Base-by-base conservation (phyloP, 1,140 invertebrate genomes). In the Ladona fulva region DNA sequence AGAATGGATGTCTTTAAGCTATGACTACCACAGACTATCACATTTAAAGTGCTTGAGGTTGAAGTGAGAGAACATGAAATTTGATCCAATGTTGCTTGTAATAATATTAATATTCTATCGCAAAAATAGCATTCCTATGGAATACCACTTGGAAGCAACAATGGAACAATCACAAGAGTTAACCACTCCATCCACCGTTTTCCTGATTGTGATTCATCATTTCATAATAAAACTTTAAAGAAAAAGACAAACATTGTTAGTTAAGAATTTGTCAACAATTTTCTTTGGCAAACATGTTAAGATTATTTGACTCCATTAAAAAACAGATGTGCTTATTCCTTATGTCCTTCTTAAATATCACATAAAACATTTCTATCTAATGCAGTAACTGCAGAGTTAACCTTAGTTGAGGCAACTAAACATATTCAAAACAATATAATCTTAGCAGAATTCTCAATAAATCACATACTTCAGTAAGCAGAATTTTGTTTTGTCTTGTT, bases 251-350 rank as follows among this genome's bases (percentile, higher is more conserved):
- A 66, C 52, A 66, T 66, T 16, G 14, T 66, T 66, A 66, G 52
- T 66, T 66, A 66, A 66, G 52, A 66, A 66, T 66, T 66, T 16
- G n/a, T 66, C 52, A 66, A 66, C 52, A 66, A 66, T 22, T 66
- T 66, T 66, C 52, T 66, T 66, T 66, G 52, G 52, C 52, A 66
- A 66, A 66, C 14, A 6, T 66, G 52, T 6, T 66, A 19, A 66
- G 52, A 66, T 66, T 66, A 66, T 66, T 66, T 66, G 52, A 66
- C 52, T 19, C 14, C n/a, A 66, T 66, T 22, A 66, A 66, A 52
- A 66, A 66, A 66, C 52, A 66, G n/a, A 22, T 66, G 52, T 66
- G 52, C 52, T 66, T 22, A 6, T 6, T 66, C 52, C 52, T 6
- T 19, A 66, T 3, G 52, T 66, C 12, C 52, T 66, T 12, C 52